Evolutionary conservation across 2,113 vertebrate species (phyloP), one percentile per base, ranked within the genome.

Genomic region (Ptychochromis oligacanthus): DNA sequence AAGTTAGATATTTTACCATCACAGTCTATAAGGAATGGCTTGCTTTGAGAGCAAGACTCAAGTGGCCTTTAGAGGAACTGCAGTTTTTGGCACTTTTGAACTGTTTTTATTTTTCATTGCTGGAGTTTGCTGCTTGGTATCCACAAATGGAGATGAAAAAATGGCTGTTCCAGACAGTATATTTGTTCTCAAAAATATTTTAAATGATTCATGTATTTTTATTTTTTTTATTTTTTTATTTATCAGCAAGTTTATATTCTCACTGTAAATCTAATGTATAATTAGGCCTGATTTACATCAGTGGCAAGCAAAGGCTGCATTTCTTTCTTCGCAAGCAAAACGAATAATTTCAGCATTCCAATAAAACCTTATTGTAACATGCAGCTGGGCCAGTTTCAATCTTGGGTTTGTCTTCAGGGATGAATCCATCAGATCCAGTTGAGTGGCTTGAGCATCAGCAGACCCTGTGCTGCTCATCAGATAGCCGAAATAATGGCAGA

Each of bases 341-440:
- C 18, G 17, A 80, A 36, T 4, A 26, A 9, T 38, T 38, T 75
- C 40, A 72, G 15, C 4, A 26, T 17, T 77, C 24, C 36, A 49
- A 38, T 77, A 76, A 70, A 76, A 81, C 11, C 22, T 24, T 70
- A 22, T 67, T 80, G 82, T 24, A 77, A 54, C 85, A 70, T 88
- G 76, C 54, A 77, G 31, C 86, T 59, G 46, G 18, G 64, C 82
- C 72, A 28, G 54, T 87, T 87, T 82, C 79, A 34, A 58, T 89
- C 70, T 82, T 10, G 56, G 34, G 62, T 70, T 81, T 49, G 64
- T 80, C 85, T 84, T 90, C 49, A 59, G 77, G 75, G 80, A 85
- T 67, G 38, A 85, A 78, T 85, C 75, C 81, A 90, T 87, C 65
- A 59, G 77, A 88, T 86, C 36, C 72, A 76, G 80, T 20, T 81